These are phyloP conservation scores for Callocephalon fimbriatum DNA, from an alignment of 2,113 vertebrate species.

Conservation along the genomic window DNA sequence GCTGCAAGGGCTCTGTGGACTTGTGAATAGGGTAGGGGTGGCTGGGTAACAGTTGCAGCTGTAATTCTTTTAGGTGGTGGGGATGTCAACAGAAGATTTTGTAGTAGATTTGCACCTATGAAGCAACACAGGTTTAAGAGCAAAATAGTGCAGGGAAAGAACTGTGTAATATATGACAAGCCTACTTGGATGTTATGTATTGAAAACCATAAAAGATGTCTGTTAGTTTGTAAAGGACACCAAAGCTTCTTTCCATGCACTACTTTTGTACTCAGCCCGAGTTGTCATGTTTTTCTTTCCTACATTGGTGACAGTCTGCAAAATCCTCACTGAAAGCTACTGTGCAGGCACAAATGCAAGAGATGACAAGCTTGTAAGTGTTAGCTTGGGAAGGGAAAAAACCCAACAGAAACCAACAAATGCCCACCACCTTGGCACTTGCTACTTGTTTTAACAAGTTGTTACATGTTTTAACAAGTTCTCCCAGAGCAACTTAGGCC, in stretches of 20 bases:
- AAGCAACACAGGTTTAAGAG: not conserved
- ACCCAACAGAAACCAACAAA: accelerated
- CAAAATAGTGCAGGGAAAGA: not conserved
- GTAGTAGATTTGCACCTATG: accelerated
- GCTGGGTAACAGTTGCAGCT: not conserved
- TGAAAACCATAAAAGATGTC: not conserved
- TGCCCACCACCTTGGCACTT: not conserved
- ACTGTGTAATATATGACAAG: not conserved
- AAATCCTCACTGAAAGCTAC: not conserved
- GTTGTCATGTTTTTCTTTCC: not conserved
- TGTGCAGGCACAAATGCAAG: not conserved
- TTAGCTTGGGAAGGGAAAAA: accelerated
- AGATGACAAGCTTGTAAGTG: accelerated
- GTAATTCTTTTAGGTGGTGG: not conserved
- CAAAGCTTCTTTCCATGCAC: not conserved
- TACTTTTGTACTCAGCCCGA: not conserved
- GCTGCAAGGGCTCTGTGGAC: not conserved
- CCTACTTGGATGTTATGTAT: not conserved
- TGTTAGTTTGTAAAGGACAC: not conserved
- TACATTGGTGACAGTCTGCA: not conserved
- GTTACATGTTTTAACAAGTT: not conserved
- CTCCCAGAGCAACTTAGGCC: not conserved
- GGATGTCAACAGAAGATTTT: not conserved
- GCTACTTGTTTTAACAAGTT: not conserved
- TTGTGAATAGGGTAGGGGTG: not conserved